Percentiles rank a stretch among this genome's conserved stretches.
phyloP scores from a whole-genome alignment of 2,113 vertebrate genomes.

The Parotia lawesii region DNA sequence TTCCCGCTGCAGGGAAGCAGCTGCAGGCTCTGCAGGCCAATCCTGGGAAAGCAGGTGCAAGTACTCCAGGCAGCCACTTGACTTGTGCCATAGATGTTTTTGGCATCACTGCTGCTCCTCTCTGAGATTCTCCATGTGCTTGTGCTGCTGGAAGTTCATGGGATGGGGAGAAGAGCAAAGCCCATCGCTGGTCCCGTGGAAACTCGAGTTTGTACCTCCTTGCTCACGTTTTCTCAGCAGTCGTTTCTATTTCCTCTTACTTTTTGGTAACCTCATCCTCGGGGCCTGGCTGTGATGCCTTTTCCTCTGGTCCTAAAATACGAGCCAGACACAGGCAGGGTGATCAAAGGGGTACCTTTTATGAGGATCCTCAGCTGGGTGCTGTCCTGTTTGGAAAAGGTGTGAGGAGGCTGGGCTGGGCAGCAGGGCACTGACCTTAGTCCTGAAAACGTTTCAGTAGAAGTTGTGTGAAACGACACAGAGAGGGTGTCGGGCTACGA shows the following conservation, averaged over 20 bases:
- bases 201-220: neutral
- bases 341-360: neutral
- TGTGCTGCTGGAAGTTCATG: neutral
- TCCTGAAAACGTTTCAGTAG: neutral
- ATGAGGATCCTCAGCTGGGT: neutral
- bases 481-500: neutral
- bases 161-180: neutral
- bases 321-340: neutral
- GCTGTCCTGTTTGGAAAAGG: no score
- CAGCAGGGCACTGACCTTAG: neutral
- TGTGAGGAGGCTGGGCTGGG: neutral
- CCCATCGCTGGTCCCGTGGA: accelerated
- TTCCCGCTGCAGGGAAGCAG: neutral
- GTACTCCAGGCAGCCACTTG: neutral
- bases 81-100: accelerated
- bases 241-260: neutral
- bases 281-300: neutral
- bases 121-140: neutral
- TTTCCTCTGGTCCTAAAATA: neutral
- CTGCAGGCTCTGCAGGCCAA: neutral
- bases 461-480: neutral
- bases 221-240: neutral
- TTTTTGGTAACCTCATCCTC: neutral
- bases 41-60: neutral
- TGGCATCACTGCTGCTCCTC: neutral